These are phyloP conservation scores for Galerucella pusilla DNA, from an alignment of 2,888 invertebrate genomes.

Conservation along the genomic window DNA sequence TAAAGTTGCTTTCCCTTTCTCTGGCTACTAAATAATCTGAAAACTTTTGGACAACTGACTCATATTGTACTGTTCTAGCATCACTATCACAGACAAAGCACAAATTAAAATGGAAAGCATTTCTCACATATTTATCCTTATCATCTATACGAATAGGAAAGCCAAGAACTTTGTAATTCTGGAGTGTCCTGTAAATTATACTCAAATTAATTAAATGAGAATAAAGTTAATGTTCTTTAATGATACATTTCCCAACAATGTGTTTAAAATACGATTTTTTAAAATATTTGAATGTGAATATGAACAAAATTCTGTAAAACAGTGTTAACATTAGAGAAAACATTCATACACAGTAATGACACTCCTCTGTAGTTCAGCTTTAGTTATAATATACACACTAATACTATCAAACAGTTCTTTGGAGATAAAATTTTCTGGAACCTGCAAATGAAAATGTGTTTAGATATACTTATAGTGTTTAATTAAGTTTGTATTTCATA, in stretches of 20 bases:
- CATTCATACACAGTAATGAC: constrained; percentile 86
- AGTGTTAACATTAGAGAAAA: neutral
- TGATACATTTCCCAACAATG: neutral
- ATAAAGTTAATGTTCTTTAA: neutral
- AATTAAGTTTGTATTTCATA: constrained; percentile 40
- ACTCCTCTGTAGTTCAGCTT: constrained; percentile 89
- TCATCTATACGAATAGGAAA: constrained; percentile 92
- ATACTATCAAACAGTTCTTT: constrained; percentile 95
- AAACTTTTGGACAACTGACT: constrained; percentile 93
- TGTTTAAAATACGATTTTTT: too few species aligned
- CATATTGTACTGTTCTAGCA: constrained; percentile 91
- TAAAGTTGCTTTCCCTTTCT: constrained; percentile 87
- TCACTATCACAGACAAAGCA: constrained; percentile 94
- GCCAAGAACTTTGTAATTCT: constrained; percentile 89
- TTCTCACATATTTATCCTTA: constrained; percentile 84
- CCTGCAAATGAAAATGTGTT: constrained; percentile 28
- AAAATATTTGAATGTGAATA: neutral
- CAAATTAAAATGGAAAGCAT: constrained; percentile 94
- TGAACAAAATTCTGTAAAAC: neutral
- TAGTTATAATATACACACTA: constrained; percentile 95
- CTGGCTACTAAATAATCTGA: constrained; percentile 91
- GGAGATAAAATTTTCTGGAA: constrained; percentile 87
- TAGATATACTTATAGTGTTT: neutral
- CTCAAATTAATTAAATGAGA: constrained; percentile 13
- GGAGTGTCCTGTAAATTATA: constrained; percentile 69